Conservation (phyloP, 2,888 invertebrate species). For the Trypoxylon attenuatum region DNA sequence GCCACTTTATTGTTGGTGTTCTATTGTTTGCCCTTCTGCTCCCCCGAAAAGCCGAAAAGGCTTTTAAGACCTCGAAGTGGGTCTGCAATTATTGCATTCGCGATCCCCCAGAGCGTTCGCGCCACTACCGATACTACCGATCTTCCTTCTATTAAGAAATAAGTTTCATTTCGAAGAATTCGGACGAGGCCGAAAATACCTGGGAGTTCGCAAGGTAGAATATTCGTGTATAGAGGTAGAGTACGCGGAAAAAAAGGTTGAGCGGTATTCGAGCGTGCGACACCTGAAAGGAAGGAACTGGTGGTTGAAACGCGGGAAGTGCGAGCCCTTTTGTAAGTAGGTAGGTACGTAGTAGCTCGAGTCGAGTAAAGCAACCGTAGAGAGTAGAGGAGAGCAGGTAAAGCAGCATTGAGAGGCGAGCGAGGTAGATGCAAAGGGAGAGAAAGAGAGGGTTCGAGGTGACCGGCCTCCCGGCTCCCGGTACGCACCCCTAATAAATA, state of each 20-base stretch:
- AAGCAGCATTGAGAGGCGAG: not conserved
- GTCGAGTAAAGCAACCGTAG: slow-evolving; percentile 17
- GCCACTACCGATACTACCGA: too few species aligned
- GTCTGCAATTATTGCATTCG: too few species aligned
- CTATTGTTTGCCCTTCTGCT: too few species aligned
- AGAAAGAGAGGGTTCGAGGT: slow-evolving; percentile 25
- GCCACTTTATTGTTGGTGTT: too few species aligned
- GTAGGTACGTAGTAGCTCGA: slow-evolving; percentile 11
- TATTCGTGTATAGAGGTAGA: too few species aligned
- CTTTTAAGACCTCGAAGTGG: too few species aligned
- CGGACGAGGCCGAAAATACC: too few species aligned
- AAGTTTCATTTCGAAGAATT: too few species aligned
- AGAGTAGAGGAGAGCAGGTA: not conserved
- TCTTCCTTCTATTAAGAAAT: too few species aligned
- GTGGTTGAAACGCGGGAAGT: slow-evolving; percentile 29
- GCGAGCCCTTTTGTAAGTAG: slow-evolving; percentile 22
- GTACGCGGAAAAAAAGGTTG: not conserved
- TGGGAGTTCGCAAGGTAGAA: too few species aligned
- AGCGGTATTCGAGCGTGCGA: slow-evolving; percentile 19
- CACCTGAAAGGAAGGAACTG: slow-evolving; percentile 16
- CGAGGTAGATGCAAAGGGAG: not conserved
- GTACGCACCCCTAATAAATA: slow-evolving; percentile 33
- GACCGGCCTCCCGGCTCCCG: slow-evolving; percentile 29
- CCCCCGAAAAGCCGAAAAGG: too few species aligned
- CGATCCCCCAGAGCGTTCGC: too few species aligned